Percentiles rank a stretch among this genome's conserved stretches.
Conservation (phyloP, 2,797 vertebrate genomes). For the Hapalemur alaotrensis region DNA sequence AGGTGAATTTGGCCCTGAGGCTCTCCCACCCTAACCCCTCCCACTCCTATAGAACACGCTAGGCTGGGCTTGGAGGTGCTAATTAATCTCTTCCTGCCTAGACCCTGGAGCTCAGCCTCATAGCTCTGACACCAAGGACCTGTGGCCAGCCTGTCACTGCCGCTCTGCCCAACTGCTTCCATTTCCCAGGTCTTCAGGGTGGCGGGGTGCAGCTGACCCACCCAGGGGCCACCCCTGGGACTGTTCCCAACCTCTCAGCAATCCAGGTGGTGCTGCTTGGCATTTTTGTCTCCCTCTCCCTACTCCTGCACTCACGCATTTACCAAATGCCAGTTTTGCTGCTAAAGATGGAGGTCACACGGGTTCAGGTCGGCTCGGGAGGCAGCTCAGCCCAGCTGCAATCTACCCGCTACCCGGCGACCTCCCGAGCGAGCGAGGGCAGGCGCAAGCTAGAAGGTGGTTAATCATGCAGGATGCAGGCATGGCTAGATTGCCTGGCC, state of each 20-base stretch:
- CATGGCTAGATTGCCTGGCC: slow-evolving; percentile 52
- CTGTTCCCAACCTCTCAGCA: neutral
- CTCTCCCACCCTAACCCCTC: neutral
- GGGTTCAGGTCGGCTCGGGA: neutral
- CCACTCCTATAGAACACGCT: neutral
- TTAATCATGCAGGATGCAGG: slow-evolving; percentile 58
- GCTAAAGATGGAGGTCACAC: slow-evolving; percentile 20
- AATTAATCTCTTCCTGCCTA: slow-evolving; percentile 69
- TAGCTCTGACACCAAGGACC: slow-evolving; percentile 6
- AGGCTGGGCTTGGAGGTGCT: slow-evolving; percentile 33
- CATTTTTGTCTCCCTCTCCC: neutral
- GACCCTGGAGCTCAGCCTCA: slow-evolving; percentile 34
- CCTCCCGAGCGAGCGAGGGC: neutral
- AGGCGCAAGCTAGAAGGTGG: neutral
- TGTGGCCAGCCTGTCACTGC: neutral
- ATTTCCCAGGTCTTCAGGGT: neutral
- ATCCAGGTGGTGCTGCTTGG: neutral
- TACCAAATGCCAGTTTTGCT: slow-evolving; percentile 55
- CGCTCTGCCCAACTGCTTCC: neutral
- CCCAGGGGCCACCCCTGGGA: neutral
- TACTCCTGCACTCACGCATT: neutral
- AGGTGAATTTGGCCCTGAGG: slow-evolving; percentile 51
- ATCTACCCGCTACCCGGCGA: neutral
- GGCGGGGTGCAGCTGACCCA: neutral
- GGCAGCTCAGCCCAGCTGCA: neutral